Evolutionary conservation across 2,113 vertebrate species (phyloP).

Genomic region (Entelurus aequoreus): DNA sequence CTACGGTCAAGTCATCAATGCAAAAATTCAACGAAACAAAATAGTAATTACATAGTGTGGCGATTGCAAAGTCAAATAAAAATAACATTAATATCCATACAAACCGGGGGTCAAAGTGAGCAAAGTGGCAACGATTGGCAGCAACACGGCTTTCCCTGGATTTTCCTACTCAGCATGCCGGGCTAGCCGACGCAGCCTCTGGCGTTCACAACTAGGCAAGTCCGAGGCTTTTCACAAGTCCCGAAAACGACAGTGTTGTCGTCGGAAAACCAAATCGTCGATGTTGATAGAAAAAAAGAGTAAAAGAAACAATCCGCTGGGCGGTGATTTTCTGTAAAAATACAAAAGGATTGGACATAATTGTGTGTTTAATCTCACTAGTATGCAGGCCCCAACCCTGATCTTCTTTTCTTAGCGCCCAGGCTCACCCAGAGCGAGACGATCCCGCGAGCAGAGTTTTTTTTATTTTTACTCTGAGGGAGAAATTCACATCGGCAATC

Average conservation of each 20-base stretch:
- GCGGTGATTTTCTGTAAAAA: conserved; percentile 22
- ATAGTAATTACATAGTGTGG: neutral
- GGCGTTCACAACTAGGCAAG: conserved; percentile 45
- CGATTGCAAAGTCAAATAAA: neutral
- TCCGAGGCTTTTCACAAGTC: conserved; percentile 67
- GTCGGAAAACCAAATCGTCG: conserved; percentile 9
- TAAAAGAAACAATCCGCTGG: conserved; percentile 23
- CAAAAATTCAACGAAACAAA: neutral
- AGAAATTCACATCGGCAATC: conserved; percentile 67
- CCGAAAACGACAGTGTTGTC: conserved; percentile 47
- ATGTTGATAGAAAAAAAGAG: conserved; percentile 1
- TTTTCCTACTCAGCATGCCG: conserved; percentile 19
- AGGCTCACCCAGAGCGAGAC: conserved; percentile 75
- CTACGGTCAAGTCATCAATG: neutral
- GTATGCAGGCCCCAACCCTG: conserved; percentile 67
- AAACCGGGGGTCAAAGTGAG: neutral
- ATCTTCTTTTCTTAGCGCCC: conserved; percentile 76
- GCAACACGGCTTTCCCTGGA: conserved; percentile 55
- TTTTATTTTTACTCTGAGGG: conserved; percentile 78
- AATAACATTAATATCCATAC: neutral
- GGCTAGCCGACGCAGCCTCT: conserved; percentile 53
- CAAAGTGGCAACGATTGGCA: conserved; percentile 6
- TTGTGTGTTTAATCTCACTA: conserved; percentile 29
- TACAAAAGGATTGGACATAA: conserved; percentile 22
- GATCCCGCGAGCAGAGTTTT: conserved; percentile 69